phyloP scores from a whole-genome alignment of 2,888 invertebrate species.

The Rotaria macrura region DNA sequence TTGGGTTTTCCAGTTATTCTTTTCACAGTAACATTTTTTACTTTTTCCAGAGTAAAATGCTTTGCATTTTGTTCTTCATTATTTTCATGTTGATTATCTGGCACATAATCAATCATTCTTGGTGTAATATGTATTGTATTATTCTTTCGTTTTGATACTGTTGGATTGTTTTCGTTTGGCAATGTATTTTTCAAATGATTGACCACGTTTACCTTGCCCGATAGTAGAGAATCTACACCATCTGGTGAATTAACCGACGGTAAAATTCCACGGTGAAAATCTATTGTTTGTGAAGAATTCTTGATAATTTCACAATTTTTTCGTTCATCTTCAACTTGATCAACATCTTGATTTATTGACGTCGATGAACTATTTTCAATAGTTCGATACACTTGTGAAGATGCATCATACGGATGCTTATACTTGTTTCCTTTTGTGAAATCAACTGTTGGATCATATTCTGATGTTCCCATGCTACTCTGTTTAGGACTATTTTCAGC shows the following conservation, averaged over 20 bases:
- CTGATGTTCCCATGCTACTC: not conserved
- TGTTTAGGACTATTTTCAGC: not conserved
- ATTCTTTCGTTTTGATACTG: not conserved
- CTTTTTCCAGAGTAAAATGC: no score
- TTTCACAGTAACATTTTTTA: no score
- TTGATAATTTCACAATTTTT: not conserved
- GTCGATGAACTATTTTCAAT: not conserved
- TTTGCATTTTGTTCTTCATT: no score
- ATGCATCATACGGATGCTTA: not conserved
- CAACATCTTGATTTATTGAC: not conserved
- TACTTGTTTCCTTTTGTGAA: not conserved
- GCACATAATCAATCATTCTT: no score
- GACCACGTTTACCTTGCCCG: no score
- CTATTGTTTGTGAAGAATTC: not conserved
- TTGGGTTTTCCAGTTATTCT: no score
- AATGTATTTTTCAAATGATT: not conserved
- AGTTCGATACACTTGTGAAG: not conserved
- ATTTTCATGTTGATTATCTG: no score
- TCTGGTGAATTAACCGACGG: not conserved
- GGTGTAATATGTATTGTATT: no score
- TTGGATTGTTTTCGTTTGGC: not conserved
- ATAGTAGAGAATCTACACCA: not conserved
- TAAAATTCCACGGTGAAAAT: not conserved
- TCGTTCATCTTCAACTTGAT: not conserved
- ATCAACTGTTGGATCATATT: not conserved